Base-by-base conservation (phyloP, 2,888 invertebrate species). In the Lycocerus yunnanus region DNA sequence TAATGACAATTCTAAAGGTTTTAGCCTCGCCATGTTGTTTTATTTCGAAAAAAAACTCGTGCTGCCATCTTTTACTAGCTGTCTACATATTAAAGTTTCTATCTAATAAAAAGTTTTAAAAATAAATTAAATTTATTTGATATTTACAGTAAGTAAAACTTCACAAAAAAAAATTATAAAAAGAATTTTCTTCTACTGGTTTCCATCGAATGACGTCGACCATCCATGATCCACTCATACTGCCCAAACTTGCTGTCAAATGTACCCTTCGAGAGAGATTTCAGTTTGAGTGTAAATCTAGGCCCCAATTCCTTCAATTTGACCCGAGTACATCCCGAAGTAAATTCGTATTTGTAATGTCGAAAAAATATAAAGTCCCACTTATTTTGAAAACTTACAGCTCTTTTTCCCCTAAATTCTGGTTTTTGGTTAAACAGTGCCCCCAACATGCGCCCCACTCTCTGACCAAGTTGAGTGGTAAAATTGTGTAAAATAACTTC, bases 281-380 rank as follows among this genome's bases (percentile, higher is more conserved):
- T 90, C 77, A 99, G 88, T 85, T 95, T 95, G 58, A 99, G 88
- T 0, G 99, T 99, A 88, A 99, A 99, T 80, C 98, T 89, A 0
- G 99, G 99, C 0, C 99, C 99, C n/a, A 99, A 87, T 87, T 99
- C 99, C 72, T 95, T 92, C 58, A 99, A 89, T 81, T 90, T 92
- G 0, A 93, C 92, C 15, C 90, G 90, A 82, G 92, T 92, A 0
- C 93, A 93, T 75, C 95, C 94, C 71, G 92, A 90, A 79, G 95
- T 93, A 87, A 98, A 97, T 83, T 96, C 95, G 86, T 98, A 97
- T 79, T 95, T 95, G 80, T 78, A 83, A 82, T 78, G 79, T 73
- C 99, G 92, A 86, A 99, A 98, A 89, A 99, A 99, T 82, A 99
- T 96, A 85, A 95, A 99, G 89, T 99, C 99, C 75, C 99, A 90